A percentile compares a stretch with the other conserved stretches of the same genome.
Evolutionary conservation across 2,888 invertebrate species (phyloP).

Genomic region (Leptinotarsa juncta): DNA sequence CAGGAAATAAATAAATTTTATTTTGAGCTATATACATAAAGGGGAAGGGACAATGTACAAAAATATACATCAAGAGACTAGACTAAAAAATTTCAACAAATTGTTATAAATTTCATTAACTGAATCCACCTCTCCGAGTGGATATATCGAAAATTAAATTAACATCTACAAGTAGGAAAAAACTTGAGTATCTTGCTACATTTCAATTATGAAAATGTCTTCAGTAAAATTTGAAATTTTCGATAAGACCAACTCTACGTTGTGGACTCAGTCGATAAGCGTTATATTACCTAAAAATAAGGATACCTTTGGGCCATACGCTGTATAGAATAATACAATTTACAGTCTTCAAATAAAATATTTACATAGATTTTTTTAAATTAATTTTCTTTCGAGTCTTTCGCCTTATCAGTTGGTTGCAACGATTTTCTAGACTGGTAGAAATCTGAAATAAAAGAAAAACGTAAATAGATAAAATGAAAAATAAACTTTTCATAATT

Average conservation of each 20-base stretch:
- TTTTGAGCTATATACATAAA: constrained; percentile 26
- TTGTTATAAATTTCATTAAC: constrained; percentile 3
- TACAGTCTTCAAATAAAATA: constrained; percentile 41
- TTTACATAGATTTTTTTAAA: constrained; percentile 20
- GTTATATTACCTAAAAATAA: constrained; percentile 25
- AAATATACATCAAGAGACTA: constrained; percentile 24
- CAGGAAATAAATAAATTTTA: constrained; percentile 30
- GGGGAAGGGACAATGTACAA: constrained; percentile 5
- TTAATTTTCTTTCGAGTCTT: constrained; percentile 38
- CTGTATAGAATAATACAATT: constrained; percentile 38
- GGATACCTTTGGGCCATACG: constrained; percentile 43
- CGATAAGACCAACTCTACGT: constrained; percentile 4
- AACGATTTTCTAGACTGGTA: constrained; percentile 68
- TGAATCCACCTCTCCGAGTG: not conserved
- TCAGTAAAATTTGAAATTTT: not conserved
- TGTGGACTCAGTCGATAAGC: constrained; percentile 12
- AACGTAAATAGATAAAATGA: constrained; percentile 12
- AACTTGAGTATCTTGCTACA: not conserved
- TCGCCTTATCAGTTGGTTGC: constrained; percentile 39
- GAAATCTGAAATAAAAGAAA: constrained; percentile 67
- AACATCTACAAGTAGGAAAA: not conserved
- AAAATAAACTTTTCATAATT: no score
- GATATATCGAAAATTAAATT: not conserved
- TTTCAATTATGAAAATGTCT: not conserved
- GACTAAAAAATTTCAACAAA: constrained; percentile 30